These are phyloP conservation scores for Lepidurus couesii DNA, from an alignment of 1,140 invertebrate species.

Conservation along the genomic window DNA sequence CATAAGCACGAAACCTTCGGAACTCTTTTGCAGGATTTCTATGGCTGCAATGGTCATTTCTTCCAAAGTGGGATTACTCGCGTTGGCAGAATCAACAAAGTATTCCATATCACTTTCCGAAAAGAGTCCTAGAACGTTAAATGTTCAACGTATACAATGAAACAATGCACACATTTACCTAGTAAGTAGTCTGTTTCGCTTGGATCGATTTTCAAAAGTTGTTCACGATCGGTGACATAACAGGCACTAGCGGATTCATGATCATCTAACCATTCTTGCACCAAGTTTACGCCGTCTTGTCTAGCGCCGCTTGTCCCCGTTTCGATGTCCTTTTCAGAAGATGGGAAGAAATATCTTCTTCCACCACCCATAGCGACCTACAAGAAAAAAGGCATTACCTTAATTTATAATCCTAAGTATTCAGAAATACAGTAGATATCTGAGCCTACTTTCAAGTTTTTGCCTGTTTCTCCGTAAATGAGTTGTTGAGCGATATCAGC, in stretches of 20 bases:
- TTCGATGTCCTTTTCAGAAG: constrained; percentile 52
- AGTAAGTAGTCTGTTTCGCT: constrained; percentile 62
- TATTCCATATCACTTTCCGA: constrained; percentile 53
- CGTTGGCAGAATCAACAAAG: constrained; percentile 49
- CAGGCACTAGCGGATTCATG: constrained; percentile 49
- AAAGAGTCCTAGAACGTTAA: constrained; percentile 48
- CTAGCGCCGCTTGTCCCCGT: constrained; percentile 48
- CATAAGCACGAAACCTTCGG: constrained; percentile 77
- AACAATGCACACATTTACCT: constrained; percentile 23
- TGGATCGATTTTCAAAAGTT: constrained; percentile 56
- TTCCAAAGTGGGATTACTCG: constrained; percentile 59
- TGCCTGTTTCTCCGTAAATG: constrained; percentile 40
- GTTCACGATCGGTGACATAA: constrained; percentile 60
- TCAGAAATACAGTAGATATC: neutral
- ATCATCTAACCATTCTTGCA: constrained; percentile 62
- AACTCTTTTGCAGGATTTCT: constrained; percentile 65
- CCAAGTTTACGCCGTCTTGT: constrained; percentile 61
- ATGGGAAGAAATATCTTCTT: constrained; percentile 60
- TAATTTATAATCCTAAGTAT: neutral
- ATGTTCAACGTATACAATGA: constrained; percentile 9
- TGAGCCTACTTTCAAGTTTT: constrained; percentile 43
- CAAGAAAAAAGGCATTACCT: constrained; percentile 7
- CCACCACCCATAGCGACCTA: constrained; percentile 65
- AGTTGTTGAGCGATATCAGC: constrained; percentile 46
- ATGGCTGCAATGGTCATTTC: constrained; percentile 82